Percentiles rank a stretch among this genome's conserved stretches.
Conservation (phyloP, 2,888 invertebrate genomes). For the Sesia apiformis region DNA sequence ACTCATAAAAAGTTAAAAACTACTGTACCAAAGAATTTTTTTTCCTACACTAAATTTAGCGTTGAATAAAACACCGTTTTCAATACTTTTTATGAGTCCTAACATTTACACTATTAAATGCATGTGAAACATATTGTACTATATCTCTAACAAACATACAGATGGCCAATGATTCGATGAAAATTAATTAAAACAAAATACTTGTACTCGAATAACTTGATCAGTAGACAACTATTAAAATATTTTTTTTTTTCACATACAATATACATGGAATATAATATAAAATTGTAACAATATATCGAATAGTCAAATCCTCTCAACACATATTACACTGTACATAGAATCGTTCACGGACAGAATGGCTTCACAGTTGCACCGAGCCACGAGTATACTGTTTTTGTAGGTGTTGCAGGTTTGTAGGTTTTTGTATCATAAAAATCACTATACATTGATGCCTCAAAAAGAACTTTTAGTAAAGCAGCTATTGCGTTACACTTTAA, state of each 20-base stretch:
- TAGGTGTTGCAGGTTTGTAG: no score
- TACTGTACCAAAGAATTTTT: no score
- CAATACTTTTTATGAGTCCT: not conserved
- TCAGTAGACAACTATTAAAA: slow-evolving; percentile 55
- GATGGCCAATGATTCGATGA: slow-evolving; percentile 26
- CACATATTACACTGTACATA: slow-evolving; percentile 48
- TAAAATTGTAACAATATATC: slow-evolving; percentile 30
- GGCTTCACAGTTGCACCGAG: not conserved
- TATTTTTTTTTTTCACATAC: slow-evolving; percentile 53
- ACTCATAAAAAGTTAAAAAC: no score
- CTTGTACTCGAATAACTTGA: slow-evolving; percentile 36
- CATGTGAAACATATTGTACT: slow-evolving; percentile 57
- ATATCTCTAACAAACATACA: slow-evolving; percentile 27
- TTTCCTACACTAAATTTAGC: no score
- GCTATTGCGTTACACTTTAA: no score
- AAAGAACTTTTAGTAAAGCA: no score
- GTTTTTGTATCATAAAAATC: no score
- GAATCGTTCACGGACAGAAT: slow-evolving; percentile 22
- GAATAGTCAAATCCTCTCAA: slow-evolving; percentile 34
- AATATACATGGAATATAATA: slow-evolving; percentile 62
- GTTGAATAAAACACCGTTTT: no score
- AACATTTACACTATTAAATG: slow-evolving; percentile 54
- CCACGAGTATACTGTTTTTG: no score
- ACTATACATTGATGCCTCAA: no score
- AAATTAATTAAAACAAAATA: slow-evolving; percentile 12